A percentile compares a stretch with the other conserved stretches of the same genome.
These are phyloP conservation scores for Argopecten irradians DNA, from an alignment of 1,140 invertebrate species.

Conservation along the genomic window DNA sequence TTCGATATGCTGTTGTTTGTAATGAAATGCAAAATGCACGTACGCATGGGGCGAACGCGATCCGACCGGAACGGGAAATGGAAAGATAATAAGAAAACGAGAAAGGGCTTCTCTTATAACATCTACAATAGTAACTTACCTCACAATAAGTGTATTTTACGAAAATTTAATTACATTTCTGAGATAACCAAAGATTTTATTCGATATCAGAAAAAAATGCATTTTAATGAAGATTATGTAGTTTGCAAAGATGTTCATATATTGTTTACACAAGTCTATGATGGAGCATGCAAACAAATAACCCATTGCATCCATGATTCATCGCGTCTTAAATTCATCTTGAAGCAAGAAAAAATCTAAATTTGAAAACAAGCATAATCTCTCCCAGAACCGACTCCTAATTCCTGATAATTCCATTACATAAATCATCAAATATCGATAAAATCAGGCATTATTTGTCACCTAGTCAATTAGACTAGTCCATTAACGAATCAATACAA, in stretches of 20 bases:
- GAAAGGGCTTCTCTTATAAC: not conserved
- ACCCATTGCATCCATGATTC: not conserved
- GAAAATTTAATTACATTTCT: not conserved
- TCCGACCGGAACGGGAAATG: not conserved
- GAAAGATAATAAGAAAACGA: not conserved
- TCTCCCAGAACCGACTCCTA: not conserved
- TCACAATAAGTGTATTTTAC: not conserved
- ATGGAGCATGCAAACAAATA: not conserved
- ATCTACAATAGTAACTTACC: not conserved
- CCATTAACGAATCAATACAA: constrained; percentile 16
- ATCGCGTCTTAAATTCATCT: not conserved
- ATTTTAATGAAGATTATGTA: constrained; percentile 19
- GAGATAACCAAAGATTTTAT: not conserved
- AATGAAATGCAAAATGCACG: not conserved
- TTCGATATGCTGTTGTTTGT: not conserved
- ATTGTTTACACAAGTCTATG: not conserved
- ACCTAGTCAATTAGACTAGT: not conserved
- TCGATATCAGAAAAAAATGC: not conserved
- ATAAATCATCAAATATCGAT: constrained; percentile 1
- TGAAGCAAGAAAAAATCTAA: not conserved
- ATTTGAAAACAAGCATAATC: not conserved
- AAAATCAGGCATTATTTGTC: not conserved
- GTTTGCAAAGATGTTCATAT: not conserved
- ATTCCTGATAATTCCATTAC: constrained; percentile 1
- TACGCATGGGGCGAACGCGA: not conserved